Evolutionary conservation across 2,888 invertebrate genomes (phyloP).

Genomic region (Megastigmus dorsalis): DNA sequence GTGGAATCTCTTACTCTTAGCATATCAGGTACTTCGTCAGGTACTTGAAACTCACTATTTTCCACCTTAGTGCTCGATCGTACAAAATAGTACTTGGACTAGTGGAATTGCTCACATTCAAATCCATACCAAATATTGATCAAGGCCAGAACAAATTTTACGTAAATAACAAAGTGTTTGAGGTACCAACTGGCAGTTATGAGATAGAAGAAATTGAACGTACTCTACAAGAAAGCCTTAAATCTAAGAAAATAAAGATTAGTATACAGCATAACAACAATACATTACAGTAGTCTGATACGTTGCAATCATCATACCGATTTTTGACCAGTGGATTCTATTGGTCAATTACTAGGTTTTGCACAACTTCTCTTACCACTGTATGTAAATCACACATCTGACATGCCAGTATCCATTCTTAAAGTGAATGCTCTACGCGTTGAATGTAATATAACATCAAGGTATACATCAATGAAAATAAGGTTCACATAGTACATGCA

Average conservation of each 20-base stretch:
- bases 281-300: conserved; percentile 46
- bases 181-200: conserved; percentile 2
- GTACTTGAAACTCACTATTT: too few species aligned
- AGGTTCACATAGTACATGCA: conserved; percentile 41
- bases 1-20: neutral
- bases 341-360: too few species aligned
- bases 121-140: conserved; percentile 14
- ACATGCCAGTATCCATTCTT: too few species aligned
- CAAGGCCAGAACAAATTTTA: conserved; percentile 48
- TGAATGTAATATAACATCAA: conserved; percentile 49
- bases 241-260: too few species aligned
- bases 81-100: too few species aligned
- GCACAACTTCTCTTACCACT: conserved; percentile 35
- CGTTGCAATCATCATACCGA: conserved; percentile 45
- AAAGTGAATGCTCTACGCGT: conserved; percentile 17
- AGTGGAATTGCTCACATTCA: neutral
- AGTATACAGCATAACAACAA: conserved; percentile 29
- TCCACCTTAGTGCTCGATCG: too few species aligned
- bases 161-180: neutral
- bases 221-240: too few species aligned
- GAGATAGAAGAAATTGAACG: too few species aligned
- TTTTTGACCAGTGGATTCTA: conserved; percentile 49
- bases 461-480: too few species aligned
- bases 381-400: too few species aligned
- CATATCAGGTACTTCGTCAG: too few species aligned